Evolutionary conservation across 2,888 invertebrate species (phyloP), one percentile per base, ranked within the genome.

Genomic region (Phyto melanocephala): DNA sequence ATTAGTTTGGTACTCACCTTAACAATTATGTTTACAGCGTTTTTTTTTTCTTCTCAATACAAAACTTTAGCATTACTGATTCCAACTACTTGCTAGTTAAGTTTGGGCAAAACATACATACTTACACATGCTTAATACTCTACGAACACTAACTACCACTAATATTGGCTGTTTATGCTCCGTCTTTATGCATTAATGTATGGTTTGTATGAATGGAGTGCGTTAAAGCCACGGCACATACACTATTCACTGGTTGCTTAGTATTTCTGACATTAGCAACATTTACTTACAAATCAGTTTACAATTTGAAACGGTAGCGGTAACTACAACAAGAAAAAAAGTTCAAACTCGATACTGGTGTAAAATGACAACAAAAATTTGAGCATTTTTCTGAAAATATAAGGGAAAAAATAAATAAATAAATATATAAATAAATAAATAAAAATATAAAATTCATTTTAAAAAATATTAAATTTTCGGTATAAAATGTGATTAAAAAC

Each of bases 251-350:
- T 47, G 82, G 82, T 82, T 82, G 82, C 82, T 79, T 75, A 70
- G 82, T 75, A 45, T 70, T 75, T 63, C 70, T 35, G 70, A 50
- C 70, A 71, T 76, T 71, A 70, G 58, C 65, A 76, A 78, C 77
- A 74, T 71, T 77, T 78, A 65, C 52, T 75, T 63, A 65, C 60
- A 71, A 82, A 71, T 79, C 79, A 82, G 82, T 82, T 82, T 67
- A 82, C 79, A 71, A 45, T 71, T 79, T 71, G 71, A 76, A 79
- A 50, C 79, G 70, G 65, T 67, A 54, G 80, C 65, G 81, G 81
- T 77, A 81, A 84, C 83, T 56, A 76, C 77, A 80, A 81, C 63
- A 56, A 62, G 75, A 62, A n/a, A n/a, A 13, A 50, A 56, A n/a
- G 6, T 28, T 1, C 3, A 35, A 28, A 35, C 2, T 15, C 37